Conservation (phyloP, 2,888 invertebrate genomes). For the Phyllotreta striolata region DNA sequence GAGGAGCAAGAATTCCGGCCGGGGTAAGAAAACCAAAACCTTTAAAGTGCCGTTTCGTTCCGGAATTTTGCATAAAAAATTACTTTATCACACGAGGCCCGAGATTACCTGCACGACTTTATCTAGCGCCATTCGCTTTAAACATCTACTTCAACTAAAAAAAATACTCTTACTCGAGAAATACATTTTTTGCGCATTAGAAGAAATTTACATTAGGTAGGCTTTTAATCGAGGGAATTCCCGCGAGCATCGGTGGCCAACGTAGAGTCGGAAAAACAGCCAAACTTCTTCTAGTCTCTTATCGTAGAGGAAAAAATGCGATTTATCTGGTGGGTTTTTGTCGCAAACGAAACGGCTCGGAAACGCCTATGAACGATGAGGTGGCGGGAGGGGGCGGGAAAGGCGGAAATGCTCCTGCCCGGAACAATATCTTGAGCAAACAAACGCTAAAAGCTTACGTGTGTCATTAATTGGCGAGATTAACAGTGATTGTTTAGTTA, state of each 20-base stretch:
- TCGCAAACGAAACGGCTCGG: not conserved
- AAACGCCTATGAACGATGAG: not conserved
- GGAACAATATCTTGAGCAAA: constrained; percentile 44
- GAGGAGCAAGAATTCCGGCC: not conserved
- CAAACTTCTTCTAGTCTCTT: not conserved
- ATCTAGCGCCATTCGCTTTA: no score
- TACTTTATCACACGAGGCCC: no score
- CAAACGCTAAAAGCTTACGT: constrained; percentile 48
- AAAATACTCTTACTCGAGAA: no score
- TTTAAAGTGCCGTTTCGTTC: no score
- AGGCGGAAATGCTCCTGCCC: constrained; percentile 24
- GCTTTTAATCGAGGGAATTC: no score
- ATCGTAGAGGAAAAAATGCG: not conserved
- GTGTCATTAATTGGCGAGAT: constrained; percentile 47
- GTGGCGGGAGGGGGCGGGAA: constrained; percentile 20
- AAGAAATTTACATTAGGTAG: no score
- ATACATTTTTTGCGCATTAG: no score
- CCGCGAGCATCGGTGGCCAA: no score
- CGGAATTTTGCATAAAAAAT: no score
- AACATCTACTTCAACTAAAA: no score
- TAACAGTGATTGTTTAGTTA: constrained; percentile 41
- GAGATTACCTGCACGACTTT: no score
- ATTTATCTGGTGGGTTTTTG: not conserved
- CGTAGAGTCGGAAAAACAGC: no score
- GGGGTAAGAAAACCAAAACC: not conserved